Evolutionary conservation across 2,797 vertebrate species (phyloP).

Genomic region (Oceanodroma leucorhoa): DNA sequence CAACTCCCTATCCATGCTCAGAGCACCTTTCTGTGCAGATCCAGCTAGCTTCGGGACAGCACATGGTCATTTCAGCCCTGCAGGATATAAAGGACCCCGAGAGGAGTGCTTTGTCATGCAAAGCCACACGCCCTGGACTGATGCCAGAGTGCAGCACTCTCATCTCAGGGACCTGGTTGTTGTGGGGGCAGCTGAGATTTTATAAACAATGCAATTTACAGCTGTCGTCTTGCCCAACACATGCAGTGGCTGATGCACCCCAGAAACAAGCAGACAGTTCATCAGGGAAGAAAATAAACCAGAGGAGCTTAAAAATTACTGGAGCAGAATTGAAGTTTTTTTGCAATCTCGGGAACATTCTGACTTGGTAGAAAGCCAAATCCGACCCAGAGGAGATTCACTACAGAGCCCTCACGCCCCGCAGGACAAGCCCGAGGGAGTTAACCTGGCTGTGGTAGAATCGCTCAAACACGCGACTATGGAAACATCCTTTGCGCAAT

Average conservation of each 20-base stretch:
- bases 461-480: not conserved
- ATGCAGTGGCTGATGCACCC: not conserved
- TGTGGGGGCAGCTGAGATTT: not conserved
- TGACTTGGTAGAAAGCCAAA: slow-evolving; percentile 36
- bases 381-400: not conserved
- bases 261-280: not conserved
- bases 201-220: not conserved
- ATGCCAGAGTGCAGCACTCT: not conserved
- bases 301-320: slow-evolving; percentile 14
- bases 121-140: not conserved
- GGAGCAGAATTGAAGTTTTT: slow-evolving; percentile 25
- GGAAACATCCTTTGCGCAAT: not conserved
- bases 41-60: not conserved
- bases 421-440: not conserved
- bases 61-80: not conserved
- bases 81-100: not conserved
- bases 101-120: not conserved
- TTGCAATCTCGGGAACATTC: slow-evolving; percentile 23
- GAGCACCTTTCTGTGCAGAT: not conserved
- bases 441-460: not conserved
- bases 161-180: not conserved
- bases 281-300: not conserved
- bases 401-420: not conserved
- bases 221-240: not conserved
- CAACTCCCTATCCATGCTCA: not conserved